Base-by-base conservation (phyloP, 2,113 vertebrate genomes). In the Euleptes europaea region DNA sequence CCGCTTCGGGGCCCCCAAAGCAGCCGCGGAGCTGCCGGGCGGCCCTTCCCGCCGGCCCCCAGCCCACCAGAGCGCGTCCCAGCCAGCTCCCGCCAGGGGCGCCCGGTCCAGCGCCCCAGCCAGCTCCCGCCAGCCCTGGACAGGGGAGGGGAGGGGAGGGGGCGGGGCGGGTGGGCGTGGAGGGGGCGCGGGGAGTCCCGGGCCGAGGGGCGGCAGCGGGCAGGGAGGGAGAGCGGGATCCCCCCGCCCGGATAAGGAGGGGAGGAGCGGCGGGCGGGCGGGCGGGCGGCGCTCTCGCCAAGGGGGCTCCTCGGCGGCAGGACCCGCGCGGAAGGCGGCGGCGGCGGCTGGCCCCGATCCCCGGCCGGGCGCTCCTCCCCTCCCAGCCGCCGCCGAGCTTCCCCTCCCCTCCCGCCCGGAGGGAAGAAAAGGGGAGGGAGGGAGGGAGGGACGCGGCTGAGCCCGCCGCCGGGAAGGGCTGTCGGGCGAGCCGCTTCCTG, bases 101-200 rank as follows among this genome's bases (percentile, higher is more conserved):
- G 19, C 40, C 66, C n/a, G n/a, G 33, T 3, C 1, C 12, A 21
- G 54, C 26, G 72, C 13, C 13, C 40, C 65, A 23, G 60, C 8
- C n/a, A n/a, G n/a, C 49, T 33, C 72, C 65, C 9, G n/a, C 83
- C 84, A n/a, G 71, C 71, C 71, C 40, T 5, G 51, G 38, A 38
- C 23, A 17, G 11, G 7, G 35, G 21, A 49, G 38, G 12, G n/a
- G 23, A 21, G 42, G 73, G 17, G 51, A 35, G 11, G 44, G 42
- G 67, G 35, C 80, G 7, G 17, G 42, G 75, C 44, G 77, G 79
- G 1, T 54, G 89, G 73, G 17, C 33, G 33, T 6, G n/a, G 19
- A 4, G 57, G 35, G 44, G 35, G 51, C 69, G 80, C 47, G 1
- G 86, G 84, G 80, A 91, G 93, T 92, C 90, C 90, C 84, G 82